These are phyloP conservation scores for Drosophila nigritarsus DNA, from an alignment of 2,888 invertebrate genomes.

Conservation along the genomic window DNA sequence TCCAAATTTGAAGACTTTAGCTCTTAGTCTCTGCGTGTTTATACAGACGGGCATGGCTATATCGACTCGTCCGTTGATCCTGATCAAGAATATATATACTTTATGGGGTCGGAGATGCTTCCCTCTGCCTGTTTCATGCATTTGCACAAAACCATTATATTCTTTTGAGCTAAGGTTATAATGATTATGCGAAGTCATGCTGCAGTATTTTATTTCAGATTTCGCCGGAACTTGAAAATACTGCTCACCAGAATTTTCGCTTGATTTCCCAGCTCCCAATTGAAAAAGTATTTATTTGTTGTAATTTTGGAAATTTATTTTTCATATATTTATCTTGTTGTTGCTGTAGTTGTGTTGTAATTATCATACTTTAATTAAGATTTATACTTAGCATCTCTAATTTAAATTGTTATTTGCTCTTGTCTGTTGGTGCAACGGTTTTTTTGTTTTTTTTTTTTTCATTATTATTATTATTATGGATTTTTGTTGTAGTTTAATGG, in stretches of 20 bases:
- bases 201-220: neutral
- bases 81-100: too few species aligned
- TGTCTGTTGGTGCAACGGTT: slow-evolving; percentile 61
- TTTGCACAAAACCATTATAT: too few species aligned
- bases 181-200: neutral
- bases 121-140: too few species aligned
- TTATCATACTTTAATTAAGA: slow-evolving; percentile 74
- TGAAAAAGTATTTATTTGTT: slow-evolving; percentile 17
- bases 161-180: too few species aligned
- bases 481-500: slow-evolving; percentile 41
- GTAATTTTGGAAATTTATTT: slow-evolving; percentile 78
- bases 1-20: too few species aligned
- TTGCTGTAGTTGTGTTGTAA: slow-evolving; percentile 70
- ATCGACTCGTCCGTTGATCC: too few species aligned
- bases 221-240: neutral
- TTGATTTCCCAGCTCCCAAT: neutral
- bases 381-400: slow-evolving; percentile 75
- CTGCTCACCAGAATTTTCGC: neutral
- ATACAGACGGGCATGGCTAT: too few species aligned
- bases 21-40: too few species aligned
- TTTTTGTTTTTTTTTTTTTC: slow-evolving; percentile 22
- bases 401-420: slow-evolving; percentile 63
- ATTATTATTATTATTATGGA: slow-evolving; percentile 15
- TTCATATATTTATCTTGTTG: slow-evolving; percentile 75
- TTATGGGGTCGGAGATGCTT: too few species aligned